Conservation (phyloP, 2,113 vertebrate species). For the Phrynosoma platyrhinos region DNA sequence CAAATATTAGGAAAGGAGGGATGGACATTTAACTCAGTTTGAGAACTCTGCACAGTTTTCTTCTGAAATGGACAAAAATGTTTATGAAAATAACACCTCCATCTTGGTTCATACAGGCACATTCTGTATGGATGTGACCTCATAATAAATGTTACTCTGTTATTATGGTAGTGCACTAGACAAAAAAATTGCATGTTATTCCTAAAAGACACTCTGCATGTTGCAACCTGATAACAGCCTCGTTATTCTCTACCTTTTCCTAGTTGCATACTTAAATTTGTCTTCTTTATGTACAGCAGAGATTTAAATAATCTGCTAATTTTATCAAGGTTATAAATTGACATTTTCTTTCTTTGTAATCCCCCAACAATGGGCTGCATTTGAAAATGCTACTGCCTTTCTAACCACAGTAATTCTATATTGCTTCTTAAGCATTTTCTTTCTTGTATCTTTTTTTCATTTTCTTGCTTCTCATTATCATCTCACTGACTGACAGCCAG, state of each 20-base stretch:
- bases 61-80: neutral
- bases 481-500: slow-evolving; percentile 6
- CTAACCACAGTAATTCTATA: neutral
- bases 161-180: neutral
- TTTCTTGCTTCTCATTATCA: slow-evolving; percentile 42
- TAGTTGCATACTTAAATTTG: neutral
- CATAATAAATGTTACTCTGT: neutral
- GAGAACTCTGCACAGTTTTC: neutral
- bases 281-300: neutral
- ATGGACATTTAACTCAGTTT: neutral
- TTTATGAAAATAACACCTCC: neutral
- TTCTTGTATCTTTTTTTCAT: slow-evolving; percentile 4
- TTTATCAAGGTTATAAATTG: slow-evolving; percentile 21
- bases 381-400: slow-evolving; percentile 13
- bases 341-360: neutral
- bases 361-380: slow-evolving; percentile 7
- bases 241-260: neutral
- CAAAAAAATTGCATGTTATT: neutral
- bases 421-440: slow-evolving; percentile 21
- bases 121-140: neutral
- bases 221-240: neutral
- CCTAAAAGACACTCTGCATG: neutral
- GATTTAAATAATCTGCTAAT: slow-evolving; percentile 13
- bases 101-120: neutral
- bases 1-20: neutral